A percentile compares a stretch with the other conserved stretches of the same genome.
Evolutionary conservation across 2,113 vertebrate genomes (phyloP).

Genomic region (Myrmecophaga tridactyla): DNA sequence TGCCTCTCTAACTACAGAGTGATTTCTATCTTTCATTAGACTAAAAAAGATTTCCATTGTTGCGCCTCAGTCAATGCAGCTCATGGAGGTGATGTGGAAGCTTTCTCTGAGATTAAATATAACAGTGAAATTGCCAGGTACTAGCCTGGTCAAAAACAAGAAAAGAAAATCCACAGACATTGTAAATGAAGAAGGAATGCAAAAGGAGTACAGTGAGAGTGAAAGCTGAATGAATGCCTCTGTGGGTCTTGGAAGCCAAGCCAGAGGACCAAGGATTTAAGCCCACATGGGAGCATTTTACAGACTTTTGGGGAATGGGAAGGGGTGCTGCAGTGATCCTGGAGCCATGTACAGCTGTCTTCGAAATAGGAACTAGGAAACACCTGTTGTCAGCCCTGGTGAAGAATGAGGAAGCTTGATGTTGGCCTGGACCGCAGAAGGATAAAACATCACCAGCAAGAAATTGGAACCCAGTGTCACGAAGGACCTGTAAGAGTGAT

Average conservation of each 20-base stretch:
- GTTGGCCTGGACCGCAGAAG: neutral
- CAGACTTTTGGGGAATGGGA: neutral
- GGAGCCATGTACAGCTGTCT: neutral
- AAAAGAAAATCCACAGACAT: too few relatives aligned
- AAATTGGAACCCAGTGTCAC: too few relatives aligned
- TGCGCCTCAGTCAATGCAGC: accelerated
- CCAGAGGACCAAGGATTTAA: accelerated
- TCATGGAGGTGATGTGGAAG: neutral
- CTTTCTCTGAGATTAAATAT: neutral
- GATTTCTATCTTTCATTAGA: neutral
- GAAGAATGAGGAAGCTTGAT: too few relatives aligned
- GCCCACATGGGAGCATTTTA: accelerated
- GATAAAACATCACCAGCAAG: accelerated
- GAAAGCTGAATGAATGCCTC: accelerated
- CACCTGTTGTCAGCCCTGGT: too few relatives aligned
- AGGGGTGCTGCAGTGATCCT: accelerated
- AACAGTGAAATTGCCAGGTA: neutral
- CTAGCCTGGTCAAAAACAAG: neutral
- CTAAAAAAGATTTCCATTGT: neutral
- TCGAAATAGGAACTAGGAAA: too few relatives aligned
- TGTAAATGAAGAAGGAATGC: too few relatives aligned
- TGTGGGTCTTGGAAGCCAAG: too few relatives aligned
- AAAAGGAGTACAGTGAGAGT: accelerated
- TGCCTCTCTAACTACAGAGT: neutral
- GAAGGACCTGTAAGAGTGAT: too few relatives aligned